phyloP scores from a whole-genome alignment of 2,888 invertebrate genomes.

The Venustoraphidia nigricollis region DNA sequence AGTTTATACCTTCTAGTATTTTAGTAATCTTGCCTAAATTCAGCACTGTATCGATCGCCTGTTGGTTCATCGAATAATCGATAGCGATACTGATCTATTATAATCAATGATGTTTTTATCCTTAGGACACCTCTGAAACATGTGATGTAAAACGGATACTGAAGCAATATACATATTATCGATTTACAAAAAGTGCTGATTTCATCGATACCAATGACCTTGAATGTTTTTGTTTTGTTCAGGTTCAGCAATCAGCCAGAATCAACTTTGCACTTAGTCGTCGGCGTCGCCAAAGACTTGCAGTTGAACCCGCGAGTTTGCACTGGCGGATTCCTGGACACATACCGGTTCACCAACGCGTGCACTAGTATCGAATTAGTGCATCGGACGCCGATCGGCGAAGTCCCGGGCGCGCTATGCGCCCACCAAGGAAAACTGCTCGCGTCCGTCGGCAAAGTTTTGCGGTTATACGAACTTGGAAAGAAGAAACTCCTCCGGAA shows the following conservation, averaged over 20 bases:
- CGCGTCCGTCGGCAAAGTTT: conserved; percentile 81
- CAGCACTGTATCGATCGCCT: too few relatives aligned
- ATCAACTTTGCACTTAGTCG: conserved; percentile 43
- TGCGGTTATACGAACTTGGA: conserved; percentile 91
- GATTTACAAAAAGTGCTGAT: background rate
- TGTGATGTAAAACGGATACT: background rate
- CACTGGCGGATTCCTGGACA: conserved; percentile 70
- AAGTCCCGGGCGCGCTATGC: conserved; percentile 78
- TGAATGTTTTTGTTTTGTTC: conserved; percentile 19
- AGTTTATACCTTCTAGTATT: too few relatives aligned
- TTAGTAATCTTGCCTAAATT: too few relatives aligned
- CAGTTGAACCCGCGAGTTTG: conserved; percentile 77
- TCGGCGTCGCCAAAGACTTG: conserved; percentile 85
- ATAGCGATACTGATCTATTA: too few relatives aligned
- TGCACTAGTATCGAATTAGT: conserved; percentile 79
- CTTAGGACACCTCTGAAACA: background rate
- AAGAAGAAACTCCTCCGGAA: conserved; percentile 91
- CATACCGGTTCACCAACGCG: conserved; percentile 63
- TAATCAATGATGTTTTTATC: background rate
- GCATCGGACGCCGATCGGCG: conserved; percentile 88
- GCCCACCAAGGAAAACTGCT: conserved; percentile 83
- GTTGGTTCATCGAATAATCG: too few relatives aligned
- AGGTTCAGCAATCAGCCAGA: conserved; percentile 28
- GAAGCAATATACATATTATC: conserved; percentile 12
- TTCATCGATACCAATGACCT: conserved; percentile 33